phyloP scores from a whole-genome alignment of 2,888 invertebrate species.

The Cetonia aurata region DNA sequence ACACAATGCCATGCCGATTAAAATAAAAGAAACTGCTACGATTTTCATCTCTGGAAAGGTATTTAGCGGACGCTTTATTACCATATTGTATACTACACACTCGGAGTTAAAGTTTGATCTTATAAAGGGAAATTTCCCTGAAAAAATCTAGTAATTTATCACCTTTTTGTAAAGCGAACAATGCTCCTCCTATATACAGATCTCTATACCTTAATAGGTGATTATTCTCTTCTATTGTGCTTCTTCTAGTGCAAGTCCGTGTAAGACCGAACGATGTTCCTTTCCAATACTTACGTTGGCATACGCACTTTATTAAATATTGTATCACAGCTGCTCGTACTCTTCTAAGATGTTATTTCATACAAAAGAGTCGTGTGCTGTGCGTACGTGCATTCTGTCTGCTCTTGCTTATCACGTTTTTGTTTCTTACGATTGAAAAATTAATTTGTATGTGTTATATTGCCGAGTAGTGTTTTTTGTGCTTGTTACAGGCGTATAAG shows the following conservation, averaged over 20 bases:
- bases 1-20: slow-evolving; percentile 47
- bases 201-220: slow-evolving; percentile 51
- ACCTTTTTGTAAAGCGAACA: slow-evolving; percentile 49
- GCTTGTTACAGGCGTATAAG: too few species aligned
- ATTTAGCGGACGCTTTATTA: slow-evolving; percentile 50
- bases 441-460: too few species aligned
- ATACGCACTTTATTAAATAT: slow-evolving; percentile 46
- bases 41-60: slow-evolving; percentile 51
- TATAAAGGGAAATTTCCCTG: slow-evolving; percentile 48
- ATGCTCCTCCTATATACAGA: slow-evolving; percentile 46
- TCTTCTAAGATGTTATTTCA: slow-evolving; percentile 35
- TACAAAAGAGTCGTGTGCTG: too few species aligned
- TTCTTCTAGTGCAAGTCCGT: slow-evolving; percentile 14
- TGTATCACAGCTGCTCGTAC: slow-evolving; percentile 31
- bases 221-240: slow-evolving; percentile 47
- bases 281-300: slow-evolving; percentile 45
- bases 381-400: too few species aligned
- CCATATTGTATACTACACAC: slow-evolving; percentile 50
- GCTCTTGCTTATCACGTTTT: too few species aligned
- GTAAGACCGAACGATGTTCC: slow-evolving; percentile 46
- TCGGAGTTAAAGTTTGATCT: slow-evolving; percentile 50
- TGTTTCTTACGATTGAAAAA: too few species aligned
- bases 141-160: slow-evolving; percentile 52
- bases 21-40: slow-evolving; percentile 37
- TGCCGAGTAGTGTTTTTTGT: too few species aligned